Evolutionary conservation across 1,140 invertebrate species (phyloP), one percentile per base, ranked within the genome.

Genomic region (Temnothorax nylanderi): DNA sequence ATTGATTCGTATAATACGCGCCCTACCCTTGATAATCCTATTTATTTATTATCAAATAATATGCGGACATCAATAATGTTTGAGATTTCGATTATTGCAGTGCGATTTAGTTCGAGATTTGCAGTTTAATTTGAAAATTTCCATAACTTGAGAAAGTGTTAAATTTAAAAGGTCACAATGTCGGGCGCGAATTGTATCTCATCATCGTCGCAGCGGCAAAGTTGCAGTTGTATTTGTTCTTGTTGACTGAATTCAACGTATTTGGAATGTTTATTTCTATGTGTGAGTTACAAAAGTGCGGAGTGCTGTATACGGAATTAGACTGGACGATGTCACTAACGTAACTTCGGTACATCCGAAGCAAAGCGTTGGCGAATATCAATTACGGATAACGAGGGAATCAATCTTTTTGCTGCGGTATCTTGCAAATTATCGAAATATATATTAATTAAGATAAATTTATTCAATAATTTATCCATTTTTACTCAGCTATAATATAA

Each of bases 161-260:
- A 10, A 10, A 10, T 44, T 44, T 11, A 18, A 26, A 67, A 51
- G 21, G 3, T 34, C 10, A 64, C 21, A 26, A 26, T 1, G 1
- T 26, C 26, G 26, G 26, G 26, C 13, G 16, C 37, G 13, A 16
- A 62, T 77, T 32, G 16, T 60, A 64, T 47, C 26, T 34, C n/a
- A 62, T 67, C 67, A 71, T 81, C 47, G 34, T 81, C 47, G 47
- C 62, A 56, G 77, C 77, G 32, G 34, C 47, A 54, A 54, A 69
- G 26, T 69, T 44, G 32, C 41, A 62, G 26, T 64, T 49, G 58
- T 26, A 77, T 60, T 16, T 32, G 16, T 62, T 1, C 21, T 26
- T 26, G 26, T 26, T 26, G 1, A 0, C 41, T 18, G 6, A 77
- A 64, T 32, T 77, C 6, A 78, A 78, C 18, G 2, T 56, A 21